Evolutionary conservation across 2,797 vertebrate species (phyloP), one percentile per base, ranked within the genome.

Genomic region (Sebastes aleutianus): DNA sequence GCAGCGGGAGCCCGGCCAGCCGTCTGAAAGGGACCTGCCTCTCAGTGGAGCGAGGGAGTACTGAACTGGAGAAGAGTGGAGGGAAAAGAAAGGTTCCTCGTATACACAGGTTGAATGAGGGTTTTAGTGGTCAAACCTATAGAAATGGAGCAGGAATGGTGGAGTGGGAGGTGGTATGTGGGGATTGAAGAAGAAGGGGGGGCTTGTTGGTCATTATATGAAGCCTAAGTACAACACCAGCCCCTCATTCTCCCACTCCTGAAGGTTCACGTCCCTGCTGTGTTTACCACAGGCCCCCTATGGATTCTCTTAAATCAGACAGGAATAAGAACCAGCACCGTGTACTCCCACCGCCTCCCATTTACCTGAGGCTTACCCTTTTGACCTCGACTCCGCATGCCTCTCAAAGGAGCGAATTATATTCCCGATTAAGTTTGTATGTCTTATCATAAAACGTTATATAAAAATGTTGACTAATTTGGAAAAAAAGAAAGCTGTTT

Each of bases 301-400:
- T 89, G 92, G 93, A 92, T 90, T 90, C 88, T 84, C 82, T 90
- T 92, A 93, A 93, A 91, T 87, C 90, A 93, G 90, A 86, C 82
- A 85, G 89, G 87, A 91, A 87, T 91, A 91, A 89, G 88, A 92
- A 86, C 86, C 90, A 87, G 83, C 79, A 70, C 90, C 77, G 86
- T 79, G 69, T 87, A 78, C 88, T 85, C 91, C 91, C 84, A 89
- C 80, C 84, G 91, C 85, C 86, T 92, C 80, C 56, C 89, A 94
- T 95, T 94, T 95, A 95, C 93, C 93, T 93, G 90, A 91, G 89
- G 93, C 92, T 95, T 95, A 94, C 74, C 93, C 92, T 90, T 88
- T 88, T 95, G 91, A 93, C 93, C 94, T 86, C 85, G 13, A 8
- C 83, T 74, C 87, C 78, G 87, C 79, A 78, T 78, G 89, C 62